Evolutionary conservation across 2,797 vertebrate species (phyloP).

Genomic region (Capromys pilorides): DNA sequence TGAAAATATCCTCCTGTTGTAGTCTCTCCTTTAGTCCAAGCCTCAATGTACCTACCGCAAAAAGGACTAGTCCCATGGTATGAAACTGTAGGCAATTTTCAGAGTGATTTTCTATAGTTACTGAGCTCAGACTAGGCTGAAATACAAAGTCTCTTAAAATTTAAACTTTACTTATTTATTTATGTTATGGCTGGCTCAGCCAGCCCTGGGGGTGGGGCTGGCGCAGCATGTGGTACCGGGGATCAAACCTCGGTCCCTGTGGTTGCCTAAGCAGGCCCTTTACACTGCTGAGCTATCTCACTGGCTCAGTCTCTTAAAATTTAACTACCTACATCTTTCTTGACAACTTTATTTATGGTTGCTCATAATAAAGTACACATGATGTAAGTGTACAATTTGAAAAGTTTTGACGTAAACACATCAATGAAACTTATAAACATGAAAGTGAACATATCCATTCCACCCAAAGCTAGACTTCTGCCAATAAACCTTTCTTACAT

Average conservation of each 20-base stretch:
- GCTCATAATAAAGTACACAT: neutral
- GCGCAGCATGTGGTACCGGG: too few species aligned
- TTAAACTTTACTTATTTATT: neutral
- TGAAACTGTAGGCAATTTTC: conserved; percentile 19
- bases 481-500: neutral
- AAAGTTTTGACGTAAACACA: neutral
- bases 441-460: conserved; percentile 15
- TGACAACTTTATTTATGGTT: neutral
- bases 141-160: conserved; percentile 31
- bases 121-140: conserved; percentile 11
- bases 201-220: too few species aligned
- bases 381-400: neutral
- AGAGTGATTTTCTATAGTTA: conserved; percentile 21
- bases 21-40: neutral
- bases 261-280: too few species aligned
- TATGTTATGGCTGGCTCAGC: too few species aligned
- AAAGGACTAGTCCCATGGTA: neutral
- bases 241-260: too few species aligned
- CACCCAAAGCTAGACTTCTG: neutral
- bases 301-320: neutral
- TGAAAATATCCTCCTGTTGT: neutral
- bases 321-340: neutral
- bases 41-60: neutral
- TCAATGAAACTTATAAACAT: conserved; percentile 12
- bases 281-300: too few species aligned